Conservation (phyloP, 2,113 vertebrate genomes). For the Onychostruthus taczanowskii region DNA sequence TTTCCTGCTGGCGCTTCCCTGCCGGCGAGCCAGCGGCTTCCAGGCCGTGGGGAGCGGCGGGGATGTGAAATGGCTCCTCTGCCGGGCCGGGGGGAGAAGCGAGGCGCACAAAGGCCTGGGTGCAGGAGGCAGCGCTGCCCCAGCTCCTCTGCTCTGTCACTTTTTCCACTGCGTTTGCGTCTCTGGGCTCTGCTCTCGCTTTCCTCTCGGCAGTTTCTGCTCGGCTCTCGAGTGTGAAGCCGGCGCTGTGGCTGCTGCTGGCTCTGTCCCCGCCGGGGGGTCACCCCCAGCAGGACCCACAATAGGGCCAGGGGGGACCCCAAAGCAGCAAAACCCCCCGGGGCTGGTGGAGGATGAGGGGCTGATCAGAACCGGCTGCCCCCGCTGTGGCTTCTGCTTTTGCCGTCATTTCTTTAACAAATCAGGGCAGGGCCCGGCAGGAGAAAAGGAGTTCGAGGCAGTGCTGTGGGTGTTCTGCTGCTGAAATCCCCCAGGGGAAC, state of each 20-base stretch:
- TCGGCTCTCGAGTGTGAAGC: not conserved
- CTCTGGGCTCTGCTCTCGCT: constrained; percentile 33
- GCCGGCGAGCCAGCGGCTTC: not conserved
- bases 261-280: not conserved
- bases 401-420: constrained; percentile 35
- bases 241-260: not conserved
- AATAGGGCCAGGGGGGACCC: fast-evolving
- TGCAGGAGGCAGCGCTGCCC: not conserved
- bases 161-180: constrained; percentile 73
- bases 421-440: not conserved
- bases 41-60: not conserved
- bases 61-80: not conserved
- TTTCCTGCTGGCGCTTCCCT: not conserved
- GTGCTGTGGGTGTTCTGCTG: not conserved
- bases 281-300: not conserved
- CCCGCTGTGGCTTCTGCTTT: not conserved
- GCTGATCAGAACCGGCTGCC: not conserved
- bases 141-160: not conserved
- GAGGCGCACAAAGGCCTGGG: not conserved
- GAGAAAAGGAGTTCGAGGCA: not conserved
- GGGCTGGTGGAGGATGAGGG: fast-evolving
- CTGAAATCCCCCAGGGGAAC: not conserved
- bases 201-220: not conserved
- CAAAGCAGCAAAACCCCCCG: too few relatives aligned
- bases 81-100: not conserved